Percentiles rank a stretch among this genome's conserved stretches.
Evolutionary conservation across 2,113 vertebrate species (phyloP).

Genomic region (Anolis carolinensis): DNA sequence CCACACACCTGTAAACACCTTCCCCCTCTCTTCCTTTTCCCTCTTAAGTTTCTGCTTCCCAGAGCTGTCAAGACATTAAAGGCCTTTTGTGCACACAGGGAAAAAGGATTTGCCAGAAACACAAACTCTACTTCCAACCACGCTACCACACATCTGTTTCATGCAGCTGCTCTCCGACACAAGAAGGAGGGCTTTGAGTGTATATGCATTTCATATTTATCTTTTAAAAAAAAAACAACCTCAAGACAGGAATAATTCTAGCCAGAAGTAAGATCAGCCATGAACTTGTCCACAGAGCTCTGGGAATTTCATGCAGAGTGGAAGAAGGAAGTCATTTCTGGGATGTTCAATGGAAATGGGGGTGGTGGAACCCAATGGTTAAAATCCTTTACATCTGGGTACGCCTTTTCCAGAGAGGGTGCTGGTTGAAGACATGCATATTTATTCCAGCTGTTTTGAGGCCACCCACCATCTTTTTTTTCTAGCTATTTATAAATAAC

Average conservation of each 20-base stretch:
- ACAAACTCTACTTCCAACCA: not conserved
- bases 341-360: not conserved
- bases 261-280: constrained; percentile 57
- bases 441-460: constrained; percentile 13
- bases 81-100: not conserved
- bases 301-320: not conserved
- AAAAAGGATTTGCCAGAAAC: not conserved
- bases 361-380: not conserved
- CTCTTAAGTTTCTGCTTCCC: not conserved
- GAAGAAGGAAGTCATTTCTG: not conserved
- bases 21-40: not conserved
- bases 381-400: not conserved
- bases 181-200: not conserved
- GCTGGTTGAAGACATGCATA: not conserved
- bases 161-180: constrained; percentile 39
- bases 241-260: not conserved
- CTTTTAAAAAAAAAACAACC: not conserved
- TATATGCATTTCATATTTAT: not conserved
- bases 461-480: not conserved
- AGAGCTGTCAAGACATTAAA: not conserved
- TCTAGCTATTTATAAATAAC: constrained; percentile 27
- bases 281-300: constrained; percentile 3
- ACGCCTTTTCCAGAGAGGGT: not conserved
- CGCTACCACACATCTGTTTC: constrained; percentile 28
- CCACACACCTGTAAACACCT: not conserved